phyloP scores from a whole-genome alignment of 2,113 vertebrate species.

The Centropus unirufus region DNA sequence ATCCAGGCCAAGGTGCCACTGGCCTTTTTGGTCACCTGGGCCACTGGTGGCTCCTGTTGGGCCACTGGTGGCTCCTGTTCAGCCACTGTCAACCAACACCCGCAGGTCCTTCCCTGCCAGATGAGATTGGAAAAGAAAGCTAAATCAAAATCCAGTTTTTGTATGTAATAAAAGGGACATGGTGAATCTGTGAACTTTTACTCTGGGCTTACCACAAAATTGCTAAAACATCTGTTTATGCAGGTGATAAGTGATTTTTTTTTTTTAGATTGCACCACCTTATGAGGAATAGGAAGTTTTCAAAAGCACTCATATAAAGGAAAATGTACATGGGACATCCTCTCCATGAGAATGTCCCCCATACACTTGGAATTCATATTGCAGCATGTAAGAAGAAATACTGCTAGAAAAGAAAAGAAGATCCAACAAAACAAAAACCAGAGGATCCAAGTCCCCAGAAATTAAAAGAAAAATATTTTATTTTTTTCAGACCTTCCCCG shows the following conservation, averaged over 20 bases:
- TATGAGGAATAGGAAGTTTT: background rate
- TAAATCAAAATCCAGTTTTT: background rate
- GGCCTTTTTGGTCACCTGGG: too few relatives aligned
- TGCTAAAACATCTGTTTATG: background rate
- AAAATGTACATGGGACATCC: background rate
- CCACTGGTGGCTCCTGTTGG: too few relatives aligned
- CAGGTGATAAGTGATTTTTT: background rate
- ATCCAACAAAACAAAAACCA: background rate
- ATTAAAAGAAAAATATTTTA: background rate
- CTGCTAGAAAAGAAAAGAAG: background rate
- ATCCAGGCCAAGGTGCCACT: too few relatives aligned
- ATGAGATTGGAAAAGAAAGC: background rate
- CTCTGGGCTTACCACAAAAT: background rate
- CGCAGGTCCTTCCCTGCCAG: too few relatives aligned
- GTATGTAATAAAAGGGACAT: accelerated
- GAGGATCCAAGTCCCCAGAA: background rate
- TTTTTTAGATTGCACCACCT: background rate
- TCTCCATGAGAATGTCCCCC: background rate
- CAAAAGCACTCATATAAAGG: background rate
- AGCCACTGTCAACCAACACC: too few relatives aligned
- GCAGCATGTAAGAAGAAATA: background rate
- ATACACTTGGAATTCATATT: background rate
- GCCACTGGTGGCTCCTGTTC: too few relatives aligned
- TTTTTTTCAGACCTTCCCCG: background rate
- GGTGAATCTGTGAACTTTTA: accelerated